These are phyloP conservation scores for Zaprionus taronus DNA, from an alignment of 1,140 invertebrate species.

Conservation along the genomic window DNA sequence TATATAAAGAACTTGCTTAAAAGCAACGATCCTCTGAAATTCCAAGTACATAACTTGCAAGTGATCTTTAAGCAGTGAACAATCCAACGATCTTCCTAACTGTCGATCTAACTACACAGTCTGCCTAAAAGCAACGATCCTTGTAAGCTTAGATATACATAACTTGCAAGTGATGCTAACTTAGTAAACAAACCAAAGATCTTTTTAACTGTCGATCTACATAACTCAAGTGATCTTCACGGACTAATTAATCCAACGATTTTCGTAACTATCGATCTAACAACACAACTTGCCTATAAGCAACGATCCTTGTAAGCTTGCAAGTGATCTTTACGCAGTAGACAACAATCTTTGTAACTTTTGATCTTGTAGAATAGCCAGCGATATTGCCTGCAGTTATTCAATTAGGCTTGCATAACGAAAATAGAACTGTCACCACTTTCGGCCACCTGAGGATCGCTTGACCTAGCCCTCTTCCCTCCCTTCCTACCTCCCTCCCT, in stretches of 20 bases:
- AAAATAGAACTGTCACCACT: not conserved
- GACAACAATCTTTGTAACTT: not conserved
- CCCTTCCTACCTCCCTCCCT: not conserved
- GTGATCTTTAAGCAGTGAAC: too few species aligned
- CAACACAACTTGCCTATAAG: too few species aligned
- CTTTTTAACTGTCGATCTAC: not conserved
- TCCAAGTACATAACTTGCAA: too few species aligned
- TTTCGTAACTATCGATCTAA: too few species aligned
- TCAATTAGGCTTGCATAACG: not conserved
- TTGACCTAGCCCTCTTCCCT: not conserved
- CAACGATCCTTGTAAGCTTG: not conserved
- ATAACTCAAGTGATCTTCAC: too few species aligned
- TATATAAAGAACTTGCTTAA: not conserved
- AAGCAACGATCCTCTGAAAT: too few species aligned
- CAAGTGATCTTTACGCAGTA: not conserved
- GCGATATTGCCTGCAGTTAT: not conserved
- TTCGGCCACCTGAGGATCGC: not conserved
- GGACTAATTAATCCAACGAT: too few species aligned
- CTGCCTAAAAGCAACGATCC: too few species aligned
- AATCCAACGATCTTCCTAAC: not conserved
- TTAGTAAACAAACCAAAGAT: not conserved
- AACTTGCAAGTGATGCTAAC: too few species aligned
- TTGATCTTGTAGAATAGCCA: not conserved
- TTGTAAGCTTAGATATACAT: too few species aligned
- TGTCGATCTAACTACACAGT: not conserved